These are phyloP conservation scores for Calyptommatus sinebrachiatus DNA, from an alignment of 2,113 vertebrate species.

Conservation along the genomic window DNA sequence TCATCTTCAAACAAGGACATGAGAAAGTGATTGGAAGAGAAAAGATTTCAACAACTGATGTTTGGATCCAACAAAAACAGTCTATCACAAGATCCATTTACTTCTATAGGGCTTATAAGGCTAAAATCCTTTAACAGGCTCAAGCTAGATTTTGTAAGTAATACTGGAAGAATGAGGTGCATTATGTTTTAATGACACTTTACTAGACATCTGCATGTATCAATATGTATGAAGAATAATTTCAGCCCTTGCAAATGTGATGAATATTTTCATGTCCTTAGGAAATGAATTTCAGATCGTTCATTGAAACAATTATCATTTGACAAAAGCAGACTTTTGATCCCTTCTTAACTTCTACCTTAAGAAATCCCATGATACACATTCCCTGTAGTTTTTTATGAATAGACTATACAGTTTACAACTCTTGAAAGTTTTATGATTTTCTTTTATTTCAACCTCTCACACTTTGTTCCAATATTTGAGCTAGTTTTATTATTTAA, in stretches of 20 bases:
- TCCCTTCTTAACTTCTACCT: slow-evolving; percentile 38
- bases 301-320: slow-evolving; percentile 42
- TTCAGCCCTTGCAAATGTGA: slow-evolving; percentile 57
- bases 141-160: background rate
- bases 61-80: background rate
- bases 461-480: background rate
- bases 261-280: slow-evolving; percentile 57
- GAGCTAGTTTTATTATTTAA: background rate
- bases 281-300: slow-evolving; percentile 52
- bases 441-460: slow-evolving; percentile 9
- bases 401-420: slow-evolving; percentile 24
- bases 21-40: no score
- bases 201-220: slow-evolving; percentile 43
- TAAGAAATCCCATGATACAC: slow-evolving; percentile 27
- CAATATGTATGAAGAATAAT: slow-evolving; percentile 64
- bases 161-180: slow-evolving; percentile 36
- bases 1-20: no score
- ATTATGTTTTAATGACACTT: slow-evolving; percentile 54
- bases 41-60: background rate
- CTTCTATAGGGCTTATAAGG: background rate
- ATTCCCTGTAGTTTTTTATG: slow-evolving; percentile 14
- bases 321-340: slow-evolving; percentile 26
- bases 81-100: background rate
- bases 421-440: slow-evolving; percentile 17
- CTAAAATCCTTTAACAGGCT: background rate